Evolutionary conservation across 2,113 vertebrate species (phyloP), one percentile per base, ranked within the genome.

Genomic region (Aspiorhynchus laticeps): DNA sequence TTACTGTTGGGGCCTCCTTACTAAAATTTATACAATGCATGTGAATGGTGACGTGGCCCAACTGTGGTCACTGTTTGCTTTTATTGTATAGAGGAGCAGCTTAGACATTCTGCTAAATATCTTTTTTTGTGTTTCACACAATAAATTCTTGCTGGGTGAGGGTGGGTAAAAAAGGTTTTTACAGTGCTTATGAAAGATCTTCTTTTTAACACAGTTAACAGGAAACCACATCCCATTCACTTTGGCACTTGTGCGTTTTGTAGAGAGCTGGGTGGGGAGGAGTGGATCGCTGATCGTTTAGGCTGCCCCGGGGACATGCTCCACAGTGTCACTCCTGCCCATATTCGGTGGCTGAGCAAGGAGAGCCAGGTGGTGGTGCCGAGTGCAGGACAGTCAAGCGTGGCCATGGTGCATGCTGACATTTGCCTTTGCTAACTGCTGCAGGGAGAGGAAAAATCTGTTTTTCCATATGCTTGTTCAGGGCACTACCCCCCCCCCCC

Each of bases 401-500:
- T 98, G 96, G 95, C 93, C 93, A 86, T 93, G 93, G 96, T 93
- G 94, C 95, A 95, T 95, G 94, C 94, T 95, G 93, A 97, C 96
- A 97, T 98, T 98, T 97, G 97, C 96, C 95, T 95, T 96, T 92
- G 90, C 95, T 93, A 92, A 96, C 95, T 95, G 97, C 97, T 97
- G 94, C 95, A 96, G 97, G 98, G 98, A 96, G 96, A 96, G 96
- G 94, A 96, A 96, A 98, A 98, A 97, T 98, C 97, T 99, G 98
- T 94, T 97, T 99, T 98, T 98, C 98, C 98, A 98, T 99, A 99
- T 99, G 98, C 96, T 98, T 96, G 93, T 96, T 95, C 95, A 96
- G 95, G 94, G 92, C 94, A 95, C 96, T 96, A 95, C 94, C 94
- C 94, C 93, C 96, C 96, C 93, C 96, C 96, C 95, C 95, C 83